Evolutionary conservation across 2,797 vertebrate species (phyloP).

Genomic region (Trichosurus vulpecula): DNA sequence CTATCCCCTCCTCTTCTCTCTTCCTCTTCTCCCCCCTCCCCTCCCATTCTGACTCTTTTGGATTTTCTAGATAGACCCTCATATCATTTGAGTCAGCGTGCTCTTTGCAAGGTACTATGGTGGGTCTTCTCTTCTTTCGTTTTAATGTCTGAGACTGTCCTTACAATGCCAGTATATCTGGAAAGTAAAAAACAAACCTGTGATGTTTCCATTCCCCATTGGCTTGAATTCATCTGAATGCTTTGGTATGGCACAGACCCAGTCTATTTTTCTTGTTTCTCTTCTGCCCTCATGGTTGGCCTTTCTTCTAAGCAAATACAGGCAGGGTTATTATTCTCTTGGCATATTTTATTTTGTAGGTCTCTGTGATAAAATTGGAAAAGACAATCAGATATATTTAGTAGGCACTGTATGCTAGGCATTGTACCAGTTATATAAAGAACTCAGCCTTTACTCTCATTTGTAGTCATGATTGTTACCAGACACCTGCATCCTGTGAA

Average conservation of each 20-base stretch:
- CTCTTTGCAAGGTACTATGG: neutral
- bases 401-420: neutral
- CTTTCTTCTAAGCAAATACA: neutral
- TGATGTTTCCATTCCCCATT: neutral
- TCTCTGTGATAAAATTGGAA: neutral
- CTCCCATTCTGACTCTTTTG: neutral
- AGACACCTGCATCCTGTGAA: neutral
- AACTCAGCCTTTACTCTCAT: neutral
- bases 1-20: too few species aligned
- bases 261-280: accelerated
- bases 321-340: neutral
- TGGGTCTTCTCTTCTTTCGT: neutral
- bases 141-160: neutral
- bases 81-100: neutral
- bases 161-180: neutral
- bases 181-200: neutral
- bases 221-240: neutral
- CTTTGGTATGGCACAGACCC: neutral
- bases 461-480: neutral
- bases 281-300: neutral
- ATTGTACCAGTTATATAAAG: neutral
- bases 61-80: neutral
- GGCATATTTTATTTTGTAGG: neutral
- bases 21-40: neutral
- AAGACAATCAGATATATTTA: neutral